Evolutionary conservation across 2,113 vertebrate genomes (phyloP).

Genomic region (Chloebia gouldiae): DNA sequence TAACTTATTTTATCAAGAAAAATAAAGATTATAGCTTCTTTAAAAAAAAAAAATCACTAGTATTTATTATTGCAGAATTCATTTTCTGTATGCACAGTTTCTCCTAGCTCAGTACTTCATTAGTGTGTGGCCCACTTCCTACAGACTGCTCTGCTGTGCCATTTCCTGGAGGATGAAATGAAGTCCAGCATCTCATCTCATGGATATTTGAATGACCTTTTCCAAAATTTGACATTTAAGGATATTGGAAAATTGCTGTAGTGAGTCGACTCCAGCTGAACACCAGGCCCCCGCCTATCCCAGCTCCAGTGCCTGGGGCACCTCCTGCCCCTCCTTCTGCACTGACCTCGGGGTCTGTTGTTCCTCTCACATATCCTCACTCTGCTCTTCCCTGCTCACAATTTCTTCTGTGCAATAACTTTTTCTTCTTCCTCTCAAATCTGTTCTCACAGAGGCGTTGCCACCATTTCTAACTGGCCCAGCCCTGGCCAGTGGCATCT

Average conservation of each 20-base stretch:
- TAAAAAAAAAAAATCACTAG: background rate
- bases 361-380: background rate
- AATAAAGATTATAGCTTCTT: background rate
- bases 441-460: background rate
- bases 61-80: background rate
- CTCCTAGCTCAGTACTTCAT: background rate
- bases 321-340: background rate
- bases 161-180: background rate
- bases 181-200: background rate
- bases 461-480: background rate
- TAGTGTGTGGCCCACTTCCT: background rate
- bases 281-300: background rate
- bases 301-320: too few relatives aligned
- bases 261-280: background rate
- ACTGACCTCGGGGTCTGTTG: background rate
- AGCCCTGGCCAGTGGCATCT: rapidly evolving
- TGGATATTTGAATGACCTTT: background rate
- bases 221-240: background rate
- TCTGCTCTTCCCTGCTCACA: background rate
- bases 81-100: background rate
- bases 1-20: background rate
- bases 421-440: background rate
- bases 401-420: background rate
- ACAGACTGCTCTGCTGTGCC: background rate
- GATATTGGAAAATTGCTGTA: background rate